These are phyloP conservation scores for Tetranychus piercei DNA, from an alignment of 2,888 invertebrate species.

Conservation along the genomic window DNA sequence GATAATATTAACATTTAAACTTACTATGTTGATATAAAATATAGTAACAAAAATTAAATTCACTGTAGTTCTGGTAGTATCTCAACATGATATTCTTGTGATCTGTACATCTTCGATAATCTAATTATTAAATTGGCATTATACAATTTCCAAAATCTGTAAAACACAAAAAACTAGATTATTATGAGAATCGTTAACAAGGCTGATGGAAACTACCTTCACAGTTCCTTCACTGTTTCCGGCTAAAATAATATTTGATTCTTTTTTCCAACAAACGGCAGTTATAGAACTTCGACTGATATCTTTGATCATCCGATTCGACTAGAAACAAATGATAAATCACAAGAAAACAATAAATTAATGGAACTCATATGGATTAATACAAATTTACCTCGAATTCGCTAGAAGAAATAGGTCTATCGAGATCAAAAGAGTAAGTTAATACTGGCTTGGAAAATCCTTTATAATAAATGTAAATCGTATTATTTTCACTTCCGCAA, in stretches of 20 bases:
- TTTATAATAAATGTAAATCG: slow-evolving; percentile 74
- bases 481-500: slow-evolving; percentile 85
- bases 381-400: not conserved
- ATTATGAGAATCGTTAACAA: too few relatives aligned
- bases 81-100: too few relatives aligned
- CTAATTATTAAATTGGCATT: too few relatives aligned
- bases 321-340: not conserved
- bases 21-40: too few relatives aligned
- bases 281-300: slow-evolving; percentile 81
- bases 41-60: too few relatives aligned
- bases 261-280: slow-evolving; percentile 74
- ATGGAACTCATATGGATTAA: not conserved
- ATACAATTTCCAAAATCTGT: too few relatives aligned
- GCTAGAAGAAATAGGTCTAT: slow-evolving; percentile 36
- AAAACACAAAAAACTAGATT: too few relatives aligned
- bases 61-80: too few relatives aligned
- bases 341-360: not conserved
- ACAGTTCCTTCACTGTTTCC: slow-evolving; percentile 86
- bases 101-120: too few relatives aligned
- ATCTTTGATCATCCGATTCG: slow-evolving; percentile 41
- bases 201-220: slow-evolving; percentile 41
- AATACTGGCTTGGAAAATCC: slow-evolving; percentile 68
- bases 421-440: slow-evolving; percentile 66
- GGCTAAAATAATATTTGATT: slow-evolving; percentile 64
- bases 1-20: too few relatives aligned